Base-by-base conservation (phyloP, 2,797 vertebrate genomes). In the Sebastes reedi region DNA sequence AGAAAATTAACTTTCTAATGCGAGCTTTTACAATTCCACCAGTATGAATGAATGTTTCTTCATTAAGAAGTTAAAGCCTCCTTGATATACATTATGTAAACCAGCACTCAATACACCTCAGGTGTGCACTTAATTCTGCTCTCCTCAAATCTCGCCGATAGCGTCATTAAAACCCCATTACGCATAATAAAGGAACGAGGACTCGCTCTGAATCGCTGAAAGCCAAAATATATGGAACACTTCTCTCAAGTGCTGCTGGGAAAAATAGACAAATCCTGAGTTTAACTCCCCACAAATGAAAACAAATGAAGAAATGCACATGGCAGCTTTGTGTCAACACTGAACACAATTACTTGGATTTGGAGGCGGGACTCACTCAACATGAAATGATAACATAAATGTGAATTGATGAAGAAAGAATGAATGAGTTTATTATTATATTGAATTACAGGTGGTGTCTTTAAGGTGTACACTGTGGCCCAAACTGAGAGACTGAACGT, bases 121-220 rank as follows among this genome's bases (percentile, higher is more conserved):
- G 89, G 84, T 90, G 87, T 80, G 79, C 80, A 89, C 84, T 92
- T 88, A 81, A 88, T 90, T 82, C 88, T 72, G 64, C 77, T 88
- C 88, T 84, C 81, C 80, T 82, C 69, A 82, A 83, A 77, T 83
- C 71, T 78, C 84, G 75, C 77, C 90, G 72, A 70, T 59, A 69
- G 85, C 56, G 27, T 83, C 91, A 89, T 94, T 92, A 93, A 93
- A 93, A 91, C 73, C 59, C 74, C 89, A 91, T 92, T 88, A 90
- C n/a, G 13, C 67, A 81, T 75, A 88, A 88, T 87, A 90, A 85
- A 90, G 73, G 62, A 58, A 82, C 42, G 81, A 67, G 68, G 72
- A 70, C 76, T 76, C 29, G 12, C 64, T 79, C 54, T 74, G 87
- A 80, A 83, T 80, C 32, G 65, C 83, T 86, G 56, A 85, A 73